Percentiles rank a stretch among this genome's conserved stretches.
Conservation (phyloP, 92 coral and sea anemone genomes). For the Zoanthus gigantus region DNA sequence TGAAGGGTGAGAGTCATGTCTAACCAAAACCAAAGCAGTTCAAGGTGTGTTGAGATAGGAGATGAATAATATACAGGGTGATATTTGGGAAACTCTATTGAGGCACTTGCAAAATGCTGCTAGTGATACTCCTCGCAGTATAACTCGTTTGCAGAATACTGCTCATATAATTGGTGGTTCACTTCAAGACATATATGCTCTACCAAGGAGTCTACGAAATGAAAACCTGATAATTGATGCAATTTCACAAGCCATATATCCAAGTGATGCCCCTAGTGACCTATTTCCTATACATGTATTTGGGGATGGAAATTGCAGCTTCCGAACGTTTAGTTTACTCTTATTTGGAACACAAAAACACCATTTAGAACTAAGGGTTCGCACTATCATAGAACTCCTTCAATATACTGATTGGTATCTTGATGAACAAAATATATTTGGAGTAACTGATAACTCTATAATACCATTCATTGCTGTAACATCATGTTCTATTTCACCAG, state of each 20-base stretch:
- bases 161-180: not conserved
- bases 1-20: constrained; percentile 2
- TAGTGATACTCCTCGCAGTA: not conserved
- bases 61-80: constrained; percentile 24
- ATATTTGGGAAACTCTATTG: constrained; percentile 6
- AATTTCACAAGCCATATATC: not conserved
- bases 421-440: constrained; percentile 3
- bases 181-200: not conserved
- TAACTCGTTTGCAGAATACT: constrained; percentile 1
- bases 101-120: not conserved
- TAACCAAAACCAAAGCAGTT: constrained; percentile 41
- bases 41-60: constrained; percentile 43
- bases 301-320: constrained; percentile 6
- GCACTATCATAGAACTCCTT: constrained; percentile 5
- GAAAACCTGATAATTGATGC: not conserved
- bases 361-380: constrained; percentile 9
- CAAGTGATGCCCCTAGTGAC: constrained; percentile 1
- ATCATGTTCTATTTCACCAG: constrained; percentile 41
- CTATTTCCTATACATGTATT: constrained; percentile 5
- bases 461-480: constrained; percentile 53
- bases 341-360: not conserved
- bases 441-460: constrained; percentile 41
- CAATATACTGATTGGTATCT: constrained; percentile 6
- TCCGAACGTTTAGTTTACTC: not conserved
- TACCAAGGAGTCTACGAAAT: not conserved